Evolutionary conservation across 2,888 invertebrate species (phyloP).

Genomic region (Taenaris catops): DNA sequence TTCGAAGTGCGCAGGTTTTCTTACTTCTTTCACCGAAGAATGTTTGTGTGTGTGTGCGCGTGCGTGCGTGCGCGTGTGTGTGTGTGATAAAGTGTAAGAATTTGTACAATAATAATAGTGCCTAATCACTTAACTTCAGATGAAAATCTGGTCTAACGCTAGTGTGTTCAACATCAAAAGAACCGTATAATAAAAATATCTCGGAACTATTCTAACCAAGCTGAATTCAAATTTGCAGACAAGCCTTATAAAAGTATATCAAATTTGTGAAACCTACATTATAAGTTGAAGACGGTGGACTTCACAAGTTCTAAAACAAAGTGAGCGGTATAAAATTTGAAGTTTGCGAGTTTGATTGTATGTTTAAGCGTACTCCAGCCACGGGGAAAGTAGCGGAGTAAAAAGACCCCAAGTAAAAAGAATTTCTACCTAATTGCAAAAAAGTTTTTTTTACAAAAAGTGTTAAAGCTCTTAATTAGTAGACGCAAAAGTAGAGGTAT

Average conservation of each 20-base stretch:
- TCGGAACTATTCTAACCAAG: too few relatives aligned
- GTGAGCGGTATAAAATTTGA: conserved; percentile 14
- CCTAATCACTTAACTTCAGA: too few relatives aligned
- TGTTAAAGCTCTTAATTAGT: conserved; percentile 9
- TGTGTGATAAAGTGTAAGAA: too few relatives aligned
- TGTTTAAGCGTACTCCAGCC: conserved; percentile 7
- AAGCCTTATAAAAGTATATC: conserved; percentile 3
- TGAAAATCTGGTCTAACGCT: too few relatives aligned
- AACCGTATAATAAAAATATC: too few relatives aligned
- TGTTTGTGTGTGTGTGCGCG: too few relatives aligned
- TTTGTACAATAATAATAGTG: too few relatives aligned
- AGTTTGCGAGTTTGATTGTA: conserved; percentile 13
- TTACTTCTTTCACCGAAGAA: too few relatives aligned
- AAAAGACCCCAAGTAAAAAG: conserved; percentile 5
- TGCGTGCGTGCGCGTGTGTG: too few relatives aligned
- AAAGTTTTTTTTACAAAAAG: conserved; percentile 8
- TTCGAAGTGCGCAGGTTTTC: too few relatives aligned
- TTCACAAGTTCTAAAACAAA: conserved; percentile 14
- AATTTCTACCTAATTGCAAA: conserved; percentile 7
- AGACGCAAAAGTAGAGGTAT: conserved; percentile 2
- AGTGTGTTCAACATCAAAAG: too few relatives aligned
- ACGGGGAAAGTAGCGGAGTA: conserved; percentile 8
- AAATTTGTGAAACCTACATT: conserved; percentile 7
- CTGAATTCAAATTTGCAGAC: conserved; percentile 3
- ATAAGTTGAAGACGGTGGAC: conserved; percentile 10